Base-by-base conservation (phyloP, 92 coral and sea anemone species). In the Palythoa grandiflora region DNA sequence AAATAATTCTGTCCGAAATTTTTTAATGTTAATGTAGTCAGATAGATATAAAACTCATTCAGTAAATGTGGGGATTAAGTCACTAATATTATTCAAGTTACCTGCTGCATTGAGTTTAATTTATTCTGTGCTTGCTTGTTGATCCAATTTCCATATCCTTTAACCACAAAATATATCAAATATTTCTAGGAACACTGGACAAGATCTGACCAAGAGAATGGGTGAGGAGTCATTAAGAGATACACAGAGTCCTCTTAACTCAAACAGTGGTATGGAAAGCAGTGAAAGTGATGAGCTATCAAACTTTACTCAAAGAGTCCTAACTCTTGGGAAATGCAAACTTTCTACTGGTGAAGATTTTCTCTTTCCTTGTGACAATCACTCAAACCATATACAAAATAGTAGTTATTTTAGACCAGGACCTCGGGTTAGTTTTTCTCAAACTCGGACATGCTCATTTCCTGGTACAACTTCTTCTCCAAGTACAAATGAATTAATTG, bases 271-370 rank as follows among this genome's bases (percentile, higher is more conserved):
- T 13, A 77, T 85, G 53, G 93, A 94, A 13, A 93, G 93, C 89
- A 94, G 94, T 65, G 89, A 93, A 16, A 93, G 92, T 75, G 98
- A 95, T 17, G 92, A 89, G 55, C 75, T 81, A 13, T 94, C 93
- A 68, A 90, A 80, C 65, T 60, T 80, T 66, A 73, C 86, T 51
- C 88, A 91, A 44, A 83, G 98, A 72, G 93, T 95, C 39, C 88
- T 95, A 65, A 83, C 94, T 9, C 96, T 95, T 81, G 98, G 98
- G 21, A 95, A 95, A 91, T 95, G 98, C 76, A 91, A 91, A 83
- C 78, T 95, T 15, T 89, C 88, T 81, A 89, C 87, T 83, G 96
- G 92, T 13, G 98, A 94, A 38, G 90, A 87, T 50, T 88, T 89
- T 65, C 51, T 88, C 8, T 89, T 88, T 80, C 94, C 88, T 7